phyloP scores from a whole-genome alignment of 2,888 invertebrate species.

The Eupeodes latifasciatus region DNA sequence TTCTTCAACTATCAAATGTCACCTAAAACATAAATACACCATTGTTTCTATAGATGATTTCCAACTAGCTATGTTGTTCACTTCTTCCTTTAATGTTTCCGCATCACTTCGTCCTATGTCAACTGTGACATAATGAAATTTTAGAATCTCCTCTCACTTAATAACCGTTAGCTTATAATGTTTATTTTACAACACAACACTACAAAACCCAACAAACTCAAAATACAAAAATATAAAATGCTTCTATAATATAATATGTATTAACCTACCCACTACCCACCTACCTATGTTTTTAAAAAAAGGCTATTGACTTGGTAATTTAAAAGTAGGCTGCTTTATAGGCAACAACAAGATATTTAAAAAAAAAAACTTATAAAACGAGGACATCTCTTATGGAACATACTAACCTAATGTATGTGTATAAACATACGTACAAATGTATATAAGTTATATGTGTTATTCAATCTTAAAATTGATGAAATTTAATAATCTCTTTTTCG shows the following conservation, averaged over 20 bases:
- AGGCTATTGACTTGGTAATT: neutral
- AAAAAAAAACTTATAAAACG: neutral
- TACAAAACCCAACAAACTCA: neutral
- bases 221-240: neutral
- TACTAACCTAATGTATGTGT: neutral
- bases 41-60: neutral
- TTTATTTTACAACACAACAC: slow-evolving; percentile 40
- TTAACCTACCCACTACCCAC: too few relatives aligned
- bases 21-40: neutral
- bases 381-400: neutral
- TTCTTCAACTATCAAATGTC: neutral
- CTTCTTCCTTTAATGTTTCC: slow-evolving; percentile 56
- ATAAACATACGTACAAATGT: neutral
- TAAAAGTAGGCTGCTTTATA: neutral
- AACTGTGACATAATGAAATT: slow-evolving; percentile 69
- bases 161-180: slow-evolving; percentile 59
- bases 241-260: neutral
- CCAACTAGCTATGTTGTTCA: neutral
- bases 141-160: slow-evolving; percentile 36
- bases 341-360: neutral
- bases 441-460: neutral
- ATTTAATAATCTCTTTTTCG: slow-evolving; percentile 4
- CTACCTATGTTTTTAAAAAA: slow-evolving; percentile 3
- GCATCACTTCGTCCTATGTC: slow-evolving; percentile 65
- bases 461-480: slow-evolving; percentile 20